Evolutionary conservation across 1,140 invertebrate species (phyloP).

Genomic region (Drosophila neocordata): DNA sequence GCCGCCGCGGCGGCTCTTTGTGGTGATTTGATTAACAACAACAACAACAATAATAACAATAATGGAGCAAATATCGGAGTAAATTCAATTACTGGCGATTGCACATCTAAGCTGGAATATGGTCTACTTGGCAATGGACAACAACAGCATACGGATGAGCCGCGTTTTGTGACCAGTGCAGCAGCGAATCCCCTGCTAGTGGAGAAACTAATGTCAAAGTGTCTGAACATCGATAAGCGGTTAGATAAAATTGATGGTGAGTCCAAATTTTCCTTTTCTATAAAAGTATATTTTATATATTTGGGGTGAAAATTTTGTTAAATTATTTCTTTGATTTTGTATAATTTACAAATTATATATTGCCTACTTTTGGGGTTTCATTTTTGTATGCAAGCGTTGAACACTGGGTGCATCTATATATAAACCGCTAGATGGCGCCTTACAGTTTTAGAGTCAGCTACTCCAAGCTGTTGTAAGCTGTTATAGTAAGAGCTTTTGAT

Average conservation of each 20-base stretch:
- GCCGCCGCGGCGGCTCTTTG: slow-evolving; percentile 46
- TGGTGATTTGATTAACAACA: slow-evolving; percentile 67
- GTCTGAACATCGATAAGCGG: slow-evolving; percentile 65
- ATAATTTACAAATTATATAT: too few relatives aligned
- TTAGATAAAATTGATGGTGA: slow-evolving; percentile 66
- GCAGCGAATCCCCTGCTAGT: slow-evolving; percentile 79
- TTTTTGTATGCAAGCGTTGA: too few relatives aligned
- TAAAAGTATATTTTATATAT: too few relatives aligned
- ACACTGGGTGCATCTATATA: too few relatives aligned
- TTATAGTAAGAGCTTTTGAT: neutral
- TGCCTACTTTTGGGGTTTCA: too few relatives aligned
- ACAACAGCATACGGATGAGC: slow-evolving; percentile 60
- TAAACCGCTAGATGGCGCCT: neutral
- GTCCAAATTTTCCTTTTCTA: slow-evolving; percentile 16
- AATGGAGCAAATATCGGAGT: slow-evolving; percentile 25
- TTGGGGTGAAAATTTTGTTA: too few relatives aligned
- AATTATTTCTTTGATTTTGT: neutral
- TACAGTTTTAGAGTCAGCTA: neutral
- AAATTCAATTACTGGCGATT: slow-evolving; percentile 20
- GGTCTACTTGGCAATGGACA: slow-evolving; percentile 44
- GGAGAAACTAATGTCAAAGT: slow-evolving; percentile 80
- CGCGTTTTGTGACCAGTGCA: slow-evolving; percentile 70
- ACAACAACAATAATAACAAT: slow-evolving; percentile 25
- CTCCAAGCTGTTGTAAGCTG: neutral
- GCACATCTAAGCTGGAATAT: slow-evolving; percentile 49